phyloP scores from a whole-genome alignment of 2,797 vertebrate genomes.

The Sebastes hopkinsi region DNA sequence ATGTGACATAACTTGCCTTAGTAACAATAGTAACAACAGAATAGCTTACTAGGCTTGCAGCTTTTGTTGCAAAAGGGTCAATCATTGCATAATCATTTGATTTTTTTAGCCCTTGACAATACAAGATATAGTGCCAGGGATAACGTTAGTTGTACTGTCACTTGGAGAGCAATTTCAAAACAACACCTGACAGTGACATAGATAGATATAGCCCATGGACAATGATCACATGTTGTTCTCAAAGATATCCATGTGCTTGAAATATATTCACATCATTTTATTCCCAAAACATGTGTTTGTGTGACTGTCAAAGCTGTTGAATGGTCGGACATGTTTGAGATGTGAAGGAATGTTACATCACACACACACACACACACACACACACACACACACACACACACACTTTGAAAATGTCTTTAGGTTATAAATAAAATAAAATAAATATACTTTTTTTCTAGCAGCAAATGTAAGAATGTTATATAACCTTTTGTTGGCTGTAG shows the following conservation, averaged over 20 bases:
- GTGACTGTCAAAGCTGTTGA: neutral
- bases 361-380: too few species aligned
- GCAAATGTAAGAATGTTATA: too few species aligned
- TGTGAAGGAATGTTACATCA: too few species aligned
- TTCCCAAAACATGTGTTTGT: neutral
- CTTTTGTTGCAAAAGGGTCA: neutral
- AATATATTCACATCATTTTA: neutral
- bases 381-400: too few species aligned
- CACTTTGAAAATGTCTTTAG: too few species aligned
- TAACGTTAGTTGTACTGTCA: neutral
- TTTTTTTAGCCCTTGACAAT: neutral
- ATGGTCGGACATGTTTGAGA: too few species aligned
- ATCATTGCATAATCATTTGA: neutral
- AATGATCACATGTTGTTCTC: neutral
- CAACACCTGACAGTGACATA: neutral
- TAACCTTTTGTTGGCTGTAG: neutral
- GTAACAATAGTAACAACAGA: neutral
- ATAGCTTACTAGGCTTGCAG: neutral
- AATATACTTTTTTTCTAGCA: too few species aligned
- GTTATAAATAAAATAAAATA: too few species aligned
- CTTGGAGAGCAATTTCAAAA: too few species aligned
- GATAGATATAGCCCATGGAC: neutral
- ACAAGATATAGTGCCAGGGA: neutral
- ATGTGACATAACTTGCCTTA: conserved; percentile 13
- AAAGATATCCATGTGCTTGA: neutral